A percentile compares a stretch with the other conserved stretches of the same genome.
Evolutionary conservation across 1,140 invertebrate species (phyloP).

Genomic region (Sogatella furcifera): DNA sequence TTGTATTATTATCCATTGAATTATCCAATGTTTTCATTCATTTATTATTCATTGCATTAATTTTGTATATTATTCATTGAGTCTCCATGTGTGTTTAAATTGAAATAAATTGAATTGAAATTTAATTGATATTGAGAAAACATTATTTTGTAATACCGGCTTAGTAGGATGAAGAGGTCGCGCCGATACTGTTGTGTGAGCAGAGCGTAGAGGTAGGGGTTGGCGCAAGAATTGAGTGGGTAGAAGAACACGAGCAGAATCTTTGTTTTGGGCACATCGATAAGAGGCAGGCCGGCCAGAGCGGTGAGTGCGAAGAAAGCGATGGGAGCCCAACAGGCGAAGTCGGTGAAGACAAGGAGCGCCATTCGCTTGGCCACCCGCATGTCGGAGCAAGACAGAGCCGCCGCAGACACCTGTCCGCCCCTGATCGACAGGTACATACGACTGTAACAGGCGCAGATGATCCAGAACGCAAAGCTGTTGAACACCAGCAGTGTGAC

Average conservation of each 20-base stretch:
- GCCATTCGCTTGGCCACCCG: slow-evolving; percentile 54
- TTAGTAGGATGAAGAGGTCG: slow-evolving; percentile 41
- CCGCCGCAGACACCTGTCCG: slow-evolving; percentile 32
- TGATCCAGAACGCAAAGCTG: slow-evolving; percentile 39
- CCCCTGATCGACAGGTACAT: slow-evolving; percentile 38
- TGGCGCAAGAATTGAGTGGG: slow-evolving; percentile 52
- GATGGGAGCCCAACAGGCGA: slow-evolving; percentile 48
- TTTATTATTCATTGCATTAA: no score
- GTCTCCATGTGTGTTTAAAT: no score
- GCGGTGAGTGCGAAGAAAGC: slow-evolving; percentile 49
- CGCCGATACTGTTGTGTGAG: slow-evolving; percentile 49
- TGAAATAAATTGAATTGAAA: no score
- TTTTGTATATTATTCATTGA: no score
- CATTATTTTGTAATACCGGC: slow-evolving; percentile 9
- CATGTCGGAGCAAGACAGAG: slow-evolving; percentile 49
- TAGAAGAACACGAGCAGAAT: slow-evolving; percentile 47
- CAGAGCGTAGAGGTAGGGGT: slow-evolving; percentile 52
- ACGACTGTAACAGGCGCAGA: slow-evolving; percentile 40
- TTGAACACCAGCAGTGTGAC: slow-evolving; percentile 37
- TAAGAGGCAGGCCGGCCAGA: slow-evolving; percentile 43
- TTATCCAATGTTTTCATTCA: no score
- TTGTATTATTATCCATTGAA: no score
- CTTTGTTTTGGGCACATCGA: slow-evolving; percentile 35
- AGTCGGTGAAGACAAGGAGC: slow-evolving; percentile 51
- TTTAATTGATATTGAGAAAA: no score